phyloP scores from a whole-genome alignment of 2,888 invertebrate species.

The Yponomeuta malinellus region DNA sequence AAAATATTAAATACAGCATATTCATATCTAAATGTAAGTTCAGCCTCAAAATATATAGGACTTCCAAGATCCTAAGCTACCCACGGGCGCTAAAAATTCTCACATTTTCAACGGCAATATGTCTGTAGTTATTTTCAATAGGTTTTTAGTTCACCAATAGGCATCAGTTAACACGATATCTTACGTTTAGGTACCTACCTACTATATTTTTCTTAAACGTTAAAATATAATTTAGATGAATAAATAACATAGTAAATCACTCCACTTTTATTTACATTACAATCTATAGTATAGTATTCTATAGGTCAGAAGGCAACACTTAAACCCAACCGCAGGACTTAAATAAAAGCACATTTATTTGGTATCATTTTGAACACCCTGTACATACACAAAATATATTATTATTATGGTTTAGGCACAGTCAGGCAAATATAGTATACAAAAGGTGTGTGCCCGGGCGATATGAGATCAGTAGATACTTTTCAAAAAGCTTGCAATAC shows the following conservation, averaged over 20 bases:
- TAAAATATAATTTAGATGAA: background rate
- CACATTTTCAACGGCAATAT: background rate
- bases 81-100: background rate
- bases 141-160: slow-evolving; percentile 8
- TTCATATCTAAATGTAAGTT: slow-evolving; percentile 9
- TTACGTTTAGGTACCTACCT: background rate
- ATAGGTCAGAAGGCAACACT: slow-evolving; percentile 55
- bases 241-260: slow-evolving; percentile 11
- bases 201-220: slow-evolving; percentile 15
- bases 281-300: background rate
- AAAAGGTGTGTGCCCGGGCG: slow-evolving; percentile 45
- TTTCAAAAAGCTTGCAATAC: slow-evolving; percentile 21
- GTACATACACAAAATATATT: slow-evolving; percentile 69
- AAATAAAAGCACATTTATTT: slow-evolving; percentile 72
- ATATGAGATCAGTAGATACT: slow-evolving; percentile 64
- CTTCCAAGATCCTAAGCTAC: background rate
- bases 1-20: slow-evolving; percentile 7
- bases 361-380: slow-evolving; percentile 71
- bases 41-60: slow-evolving; percentile 16
- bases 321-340: slow-evolving; percentile 54
- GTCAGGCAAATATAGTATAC: slow-evolving; percentile 43
- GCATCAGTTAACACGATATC: background rate
- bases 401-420: slow-evolving; percentile 58
- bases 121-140: background rate
- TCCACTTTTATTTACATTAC: slow-evolving; percentile 14